Evolutionary conservation across 2,888 invertebrate species (phyloP).

Genomic region (Xestia ashworthii): DNA sequence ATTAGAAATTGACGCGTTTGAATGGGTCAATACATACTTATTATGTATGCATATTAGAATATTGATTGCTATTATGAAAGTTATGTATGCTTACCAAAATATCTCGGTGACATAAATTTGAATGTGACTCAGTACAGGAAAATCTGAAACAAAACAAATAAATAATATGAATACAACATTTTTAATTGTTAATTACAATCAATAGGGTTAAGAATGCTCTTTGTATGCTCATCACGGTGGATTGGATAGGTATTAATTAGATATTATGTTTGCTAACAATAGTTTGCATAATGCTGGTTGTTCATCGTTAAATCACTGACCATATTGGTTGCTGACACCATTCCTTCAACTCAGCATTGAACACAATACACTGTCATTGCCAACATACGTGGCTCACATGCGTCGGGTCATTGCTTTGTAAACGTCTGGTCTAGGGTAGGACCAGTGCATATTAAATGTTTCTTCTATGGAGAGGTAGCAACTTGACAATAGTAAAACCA

Average conservation of each 20-base stretch:
- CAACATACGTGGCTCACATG: slow-evolving; percentile 22
- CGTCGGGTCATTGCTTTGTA: slow-evolving; percentile 25
- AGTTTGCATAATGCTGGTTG: slow-evolving; percentile 13
- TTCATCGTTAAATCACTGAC: slow-evolving; percentile 42
- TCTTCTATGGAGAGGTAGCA: background rate
- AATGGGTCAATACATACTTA: background rate
- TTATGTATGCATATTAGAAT: slow-evolving; percentile 3
- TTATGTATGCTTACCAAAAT: slow-evolving; percentile 77
- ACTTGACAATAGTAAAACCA: background rate
- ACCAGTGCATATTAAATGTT: background rate
- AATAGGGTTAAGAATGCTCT: slow-evolving; percentile 1
- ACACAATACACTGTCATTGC: slow-evolving; percentile 60
- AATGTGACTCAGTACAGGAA: slow-evolving; percentile 74
- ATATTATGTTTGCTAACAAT: slow-evolving; percentile 46
- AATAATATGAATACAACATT: slow-evolving; percentile 10
- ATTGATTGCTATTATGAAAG: slow-evolving; percentile 5
- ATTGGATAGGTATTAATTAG: slow-evolving; percentile 24
- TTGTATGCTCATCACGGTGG: slow-evolving; percentile 24
- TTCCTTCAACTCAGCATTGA: slow-evolving; percentile 53
- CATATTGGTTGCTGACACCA: slow-evolving; percentile 49
- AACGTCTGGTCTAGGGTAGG: background rate
- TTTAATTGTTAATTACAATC: background rate
- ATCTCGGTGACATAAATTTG: slow-evolving; percentile 87
- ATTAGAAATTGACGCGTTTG: slow-evolving; percentile 40
- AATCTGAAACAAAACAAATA: slow-evolving; percentile 83